Evolutionary conservation across 2,888 invertebrate species (phyloP), one percentile per base, ranked within the genome.

Genomic region (Labia minor): DNA sequence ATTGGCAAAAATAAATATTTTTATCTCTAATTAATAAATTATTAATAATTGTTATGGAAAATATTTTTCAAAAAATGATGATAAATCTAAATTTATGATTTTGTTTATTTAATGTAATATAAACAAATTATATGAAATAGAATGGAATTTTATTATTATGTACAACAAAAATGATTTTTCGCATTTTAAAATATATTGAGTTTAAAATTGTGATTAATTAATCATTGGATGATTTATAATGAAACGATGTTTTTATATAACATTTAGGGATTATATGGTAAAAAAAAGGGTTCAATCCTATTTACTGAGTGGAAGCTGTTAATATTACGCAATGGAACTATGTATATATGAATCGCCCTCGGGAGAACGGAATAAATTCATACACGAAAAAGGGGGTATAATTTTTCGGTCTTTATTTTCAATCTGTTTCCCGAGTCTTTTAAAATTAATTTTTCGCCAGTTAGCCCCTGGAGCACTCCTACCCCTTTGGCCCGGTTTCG

Each of bases 91-190:
- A 49, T 49, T 49, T 49, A 49, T 49, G 49, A 16, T 49, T 49
- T 49, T 49, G 49, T 49, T 49, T 49, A 49, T 49, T 49, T 49
- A 49, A 49, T 49, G 49, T 49, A 49, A 26, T 49, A 49, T 49
- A 49, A 49, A 49, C 49, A 49, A 49, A 49, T 49, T 49, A 49
- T 49, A 49, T 49, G 2, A 49, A 49, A 49, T 49, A 49, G 49
- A 49, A 49, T 49, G 49, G 49, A 49, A 49, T 49, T 49, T 49
- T 49, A 49, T 49, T 49, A 49, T 49, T 49, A 49, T n/a, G 49
- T 8, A 16, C 49, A 49, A 8, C 49, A 49, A 49, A 49, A 49
- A 49, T 49, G n/a, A 49, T 49, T 49, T 49, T 49, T 49, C 14
- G n/a, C 14, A 49, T 49, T 49, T 49, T 49, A 49, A 49, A 49